Percentiles rank a stretch among this genome's conserved stretches.
Conservation (phyloP, 2,113 vertebrate species). For the Callaeas wilsoni region DNA sequence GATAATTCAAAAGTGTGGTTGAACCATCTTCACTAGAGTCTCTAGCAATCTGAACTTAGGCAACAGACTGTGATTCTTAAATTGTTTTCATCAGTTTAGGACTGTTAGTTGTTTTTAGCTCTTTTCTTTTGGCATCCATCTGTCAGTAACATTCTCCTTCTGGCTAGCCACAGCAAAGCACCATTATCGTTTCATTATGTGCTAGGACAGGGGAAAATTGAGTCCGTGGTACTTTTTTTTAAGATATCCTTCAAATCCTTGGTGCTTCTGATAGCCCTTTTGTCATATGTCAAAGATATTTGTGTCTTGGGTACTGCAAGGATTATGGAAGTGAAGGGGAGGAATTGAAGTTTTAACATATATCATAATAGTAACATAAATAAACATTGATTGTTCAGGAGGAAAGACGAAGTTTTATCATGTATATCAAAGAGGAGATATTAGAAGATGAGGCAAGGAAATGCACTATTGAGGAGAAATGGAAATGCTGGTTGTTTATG, state of each 20-base stretch:
- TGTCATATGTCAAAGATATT: neutral
- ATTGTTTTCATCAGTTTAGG: slow-evolving; percentile 17
- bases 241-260: neutral
- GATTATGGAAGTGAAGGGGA: neutral
- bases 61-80: slow-evolving; percentile 13
- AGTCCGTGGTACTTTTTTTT: neutral
- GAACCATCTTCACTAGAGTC: neutral
- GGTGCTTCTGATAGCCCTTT: neutral
- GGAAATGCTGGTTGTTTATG: neutral
- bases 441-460: neutral
- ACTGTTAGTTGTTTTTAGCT: slow-evolving; percentile 15
- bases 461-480: neutral
- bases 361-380: neutral
- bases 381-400: neutral
- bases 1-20: neutral
- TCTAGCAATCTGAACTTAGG: neutral
- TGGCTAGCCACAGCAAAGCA: neutral
- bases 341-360: neutral
- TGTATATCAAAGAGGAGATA: neutral
- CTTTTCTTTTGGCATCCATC: slow-evolving; percentile 27
- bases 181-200: neutral
- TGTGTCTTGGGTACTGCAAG: neutral
- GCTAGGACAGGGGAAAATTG: neutral
- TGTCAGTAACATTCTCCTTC: slow-evolving; percentile 7
- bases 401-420: neutral